Evolutionary conservation across 2,113 vertebrate species (phyloP), one percentile per base, ranked within the genome.

Genomic region (Sula dactylatra): DNA sequence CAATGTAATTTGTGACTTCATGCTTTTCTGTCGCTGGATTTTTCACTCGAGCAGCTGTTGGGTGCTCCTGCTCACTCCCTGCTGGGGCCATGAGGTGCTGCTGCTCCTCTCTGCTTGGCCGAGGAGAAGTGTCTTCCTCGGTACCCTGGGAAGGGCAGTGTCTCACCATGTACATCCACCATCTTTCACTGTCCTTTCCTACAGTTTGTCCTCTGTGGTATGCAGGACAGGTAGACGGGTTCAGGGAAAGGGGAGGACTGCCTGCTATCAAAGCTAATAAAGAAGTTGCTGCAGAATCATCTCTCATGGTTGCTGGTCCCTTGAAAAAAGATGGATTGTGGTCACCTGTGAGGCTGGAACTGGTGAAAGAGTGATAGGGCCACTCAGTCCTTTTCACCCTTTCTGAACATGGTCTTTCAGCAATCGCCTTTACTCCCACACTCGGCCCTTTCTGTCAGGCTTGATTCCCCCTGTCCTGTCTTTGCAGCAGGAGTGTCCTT

Each of bases 31-130:
- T 76, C 7, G 1, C 44, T 24, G 19, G 4, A 4, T 25, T 83
- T 82, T 69, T 70, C 2, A 0, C 32, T 83, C 0, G 0, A 86
- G 61, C 72, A 55, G 56, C n/a, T 71, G 27, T 20, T 4, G 2
- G 17, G 27, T 54, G 69, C n/a, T 82, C 38, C 42, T 7, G 4
- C 26, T 74, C 0, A 1, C 36, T 77, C n/a, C 15, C 25, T n/a
- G 4, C 10, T 38, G 45, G 22, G 22, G 22, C 61, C 6, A 0
- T 4, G 5, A 81, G 73, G 42, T 77, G 88, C 29, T 2, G 4
- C 58, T 0, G 5, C 76, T 85, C 56, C 21, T 19, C 62, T 55
- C 38, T 10, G 20, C 40, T 58, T 27, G 54, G 79, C 47, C 69
- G 26, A 20, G 22, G 25, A 66, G 25, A 59, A 65, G 27, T 7